phyloP scores from a whole-genome alignment of 2,888 invertebrate genomes.

The Heliconius erato region DNA sequence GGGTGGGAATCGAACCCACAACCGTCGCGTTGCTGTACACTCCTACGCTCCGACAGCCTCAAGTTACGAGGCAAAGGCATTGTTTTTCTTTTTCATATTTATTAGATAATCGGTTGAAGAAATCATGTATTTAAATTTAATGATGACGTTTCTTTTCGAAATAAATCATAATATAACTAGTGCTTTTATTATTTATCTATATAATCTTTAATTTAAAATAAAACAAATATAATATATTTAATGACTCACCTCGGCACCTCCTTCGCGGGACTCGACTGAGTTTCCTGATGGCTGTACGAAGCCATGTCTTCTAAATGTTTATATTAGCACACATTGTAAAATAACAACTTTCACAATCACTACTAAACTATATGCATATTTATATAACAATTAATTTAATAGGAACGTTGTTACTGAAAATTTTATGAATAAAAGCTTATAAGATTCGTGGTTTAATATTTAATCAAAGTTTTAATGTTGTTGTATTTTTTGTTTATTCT shows the following conservation, averaged over 20 bases:
- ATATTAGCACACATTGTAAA: constrained; percentile 63
- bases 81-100: too few species aligned
- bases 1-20: too few species aligned
- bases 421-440: constrained; percentile 16
- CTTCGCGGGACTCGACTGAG: constrained; percentile 77
- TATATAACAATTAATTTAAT: constrained; percentile 35
- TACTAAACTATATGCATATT: constrained; percentile 21
- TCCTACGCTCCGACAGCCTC: too few species aligned
- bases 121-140: too few species aligned
- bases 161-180: too few species aligned
- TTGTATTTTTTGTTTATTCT: background rate
- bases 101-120: too few species aligned
- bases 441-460: constrained; percentile 17
- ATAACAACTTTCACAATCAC: constrained; percentile 31
- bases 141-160: too few species aligned
- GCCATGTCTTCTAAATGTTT: constrained; percentile 65
- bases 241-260: constrained; percentile 72
- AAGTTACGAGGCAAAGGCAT: too few species aligned
- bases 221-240: too few species aligned
- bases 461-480: background rate
- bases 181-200: too few species aligned
- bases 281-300: constrained; percentile 74
- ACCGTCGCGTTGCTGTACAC: too few species aligned
- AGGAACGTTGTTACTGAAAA: constrained; percentile 50
- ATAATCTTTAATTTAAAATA: too few species aligned